phyloP scores from a whole-genome alignment of 2,797 vertebrate species.

The Glossophaga mutica region DNA sequence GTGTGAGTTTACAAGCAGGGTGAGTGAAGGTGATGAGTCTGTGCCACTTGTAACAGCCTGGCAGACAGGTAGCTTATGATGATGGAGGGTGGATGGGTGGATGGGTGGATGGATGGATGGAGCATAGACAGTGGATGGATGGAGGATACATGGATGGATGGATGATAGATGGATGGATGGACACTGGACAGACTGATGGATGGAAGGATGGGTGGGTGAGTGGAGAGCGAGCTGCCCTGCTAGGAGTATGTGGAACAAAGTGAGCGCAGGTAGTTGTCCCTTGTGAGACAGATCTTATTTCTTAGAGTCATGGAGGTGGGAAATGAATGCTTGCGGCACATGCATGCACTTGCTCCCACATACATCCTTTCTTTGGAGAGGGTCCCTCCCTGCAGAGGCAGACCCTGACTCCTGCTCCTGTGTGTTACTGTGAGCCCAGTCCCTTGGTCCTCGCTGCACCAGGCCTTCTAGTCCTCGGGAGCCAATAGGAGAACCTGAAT shows the following conservation, averaged over 20 bases:
- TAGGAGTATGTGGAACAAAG: background rate
- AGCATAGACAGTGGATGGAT: too few species aligned
- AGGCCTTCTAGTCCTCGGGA: background rate
- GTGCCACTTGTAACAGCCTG: background rate
- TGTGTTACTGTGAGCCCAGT: fast-evolving
- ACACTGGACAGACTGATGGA: too few species aligned
- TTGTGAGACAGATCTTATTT: background rate
- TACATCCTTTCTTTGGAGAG: background rate
- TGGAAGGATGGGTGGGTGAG: background rate
- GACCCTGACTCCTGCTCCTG: too few species aligned
- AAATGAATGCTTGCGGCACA: fast-evolving
- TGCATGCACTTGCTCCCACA: background rate
- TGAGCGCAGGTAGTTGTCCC: background rate
- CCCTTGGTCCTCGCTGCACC: background rate
- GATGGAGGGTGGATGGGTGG: background rate
- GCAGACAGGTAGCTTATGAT: background rate
- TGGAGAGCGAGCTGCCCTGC: background rate
- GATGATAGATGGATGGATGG: background rate
- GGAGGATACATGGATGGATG: background rate
- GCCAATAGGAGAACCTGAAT: background rate
- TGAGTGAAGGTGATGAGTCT: background rate
- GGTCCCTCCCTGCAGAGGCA: background rate
- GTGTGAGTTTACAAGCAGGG: background rate
- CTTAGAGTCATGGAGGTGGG: background rate
- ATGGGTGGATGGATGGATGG: background rate